Base-by-base conservation (phyloP, 1,140 invertebrate genomes). In the Teleogryllus occipitalis region DNA sequence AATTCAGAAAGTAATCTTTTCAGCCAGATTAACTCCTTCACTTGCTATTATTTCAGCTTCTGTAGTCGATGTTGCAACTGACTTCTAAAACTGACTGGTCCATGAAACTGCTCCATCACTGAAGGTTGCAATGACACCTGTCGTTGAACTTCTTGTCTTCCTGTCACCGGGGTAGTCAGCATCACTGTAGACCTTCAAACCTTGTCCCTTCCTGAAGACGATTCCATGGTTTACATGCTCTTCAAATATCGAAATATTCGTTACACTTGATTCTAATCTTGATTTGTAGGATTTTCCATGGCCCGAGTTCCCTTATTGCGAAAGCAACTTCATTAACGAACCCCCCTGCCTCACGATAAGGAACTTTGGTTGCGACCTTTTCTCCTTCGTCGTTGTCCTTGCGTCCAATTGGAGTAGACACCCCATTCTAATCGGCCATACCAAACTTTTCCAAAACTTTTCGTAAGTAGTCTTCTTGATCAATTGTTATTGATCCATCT, bases 11-110 rank as follows among this genome's bases (percentile, higher is more conserved):
- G 27, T 39, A 39, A 75, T 49, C 78, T 80, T n/a, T n/a, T 83
- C 0, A 88, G 73, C 84, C 85, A 87, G 18, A 87, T 79, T 6
- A 84, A 77, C 82, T 87, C 86, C 85, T 81, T 87, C 84, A 79
- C 83, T 84, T 18, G 86, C 86, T 5, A 88, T 83, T 79, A 87
- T 84, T 82, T 88, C 87, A n/a, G 86, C 84, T 82, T 88, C 86
- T 10, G 84, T 87, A 18, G 86, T 86, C 7, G 83, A 84, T 18
- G 83, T 77, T 18, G 83, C 84, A n/a, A 84, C 81, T 10, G 81
- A 84, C 10, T 80, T 78, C 82, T 89, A 87, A 81, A 83, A 85
- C 74, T 83, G 82, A 74, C 80, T 84, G 46, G 76, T 81, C 86
- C 86, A 87, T 15, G 83, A 79, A 21, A 87, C 78, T 39, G 84